phyloP scores from a whole-genome alignment of 92 coral and sea anemone genomes.

The Palythoa grandis region DNA sequence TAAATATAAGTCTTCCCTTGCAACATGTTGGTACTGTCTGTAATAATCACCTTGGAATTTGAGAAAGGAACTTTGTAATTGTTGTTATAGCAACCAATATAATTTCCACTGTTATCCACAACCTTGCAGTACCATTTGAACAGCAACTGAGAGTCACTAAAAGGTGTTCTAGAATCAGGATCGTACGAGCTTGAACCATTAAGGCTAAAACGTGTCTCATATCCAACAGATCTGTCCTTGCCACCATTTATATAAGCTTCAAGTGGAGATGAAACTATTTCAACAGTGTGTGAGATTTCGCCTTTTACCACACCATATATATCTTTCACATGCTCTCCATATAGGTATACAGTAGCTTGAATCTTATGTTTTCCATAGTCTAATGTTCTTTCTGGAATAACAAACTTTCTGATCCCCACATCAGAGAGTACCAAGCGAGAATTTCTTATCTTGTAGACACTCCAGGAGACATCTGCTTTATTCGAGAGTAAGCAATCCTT shows the following conservation, averaged over 20 bases:
- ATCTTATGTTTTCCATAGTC: constrained; percentile 60
- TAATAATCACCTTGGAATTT: constrained; percentile 33
- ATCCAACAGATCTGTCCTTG: constrained; percentile 43
- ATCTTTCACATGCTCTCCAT: constrained; percentile 56
- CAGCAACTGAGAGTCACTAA: constrained; percentile 18
- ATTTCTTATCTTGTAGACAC: constrained; percentile 6
- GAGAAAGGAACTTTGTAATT: constrained; percentile 34
- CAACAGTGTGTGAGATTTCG: constrained; percentile 26
- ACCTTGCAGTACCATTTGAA: constrained; percentile 75
- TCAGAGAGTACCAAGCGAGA: constrained; percentile 9
- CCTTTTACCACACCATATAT: constrained; percentile 66
- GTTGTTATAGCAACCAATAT: constrained; percentile 27
- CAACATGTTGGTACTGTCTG: constrained; percentile 59
- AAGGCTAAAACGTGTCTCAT: constrained; percentile 54
- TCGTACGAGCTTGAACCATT: constrained; percentile 66
- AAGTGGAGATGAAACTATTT: constrained; percentile 58
- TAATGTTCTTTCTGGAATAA: constrained; percentile 29
- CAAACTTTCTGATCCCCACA: constrained; percentile 4
- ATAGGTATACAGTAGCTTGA: constrained; percentile 42
- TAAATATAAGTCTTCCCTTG: constrained; percentile 74
- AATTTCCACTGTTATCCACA: constrained; percentile 1
- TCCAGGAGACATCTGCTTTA: constrained; percentile 7
- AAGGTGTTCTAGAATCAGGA: constrained; percentile 60
- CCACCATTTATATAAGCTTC: constrained; percentile 60
- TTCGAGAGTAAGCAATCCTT: constrained; percentile 33